These are phyloP conservation scores for Corythoichthys haematopterus DNA, from an alignment of 2,113 vertebrate genomes.

Conservation along the genomic window DNA sequence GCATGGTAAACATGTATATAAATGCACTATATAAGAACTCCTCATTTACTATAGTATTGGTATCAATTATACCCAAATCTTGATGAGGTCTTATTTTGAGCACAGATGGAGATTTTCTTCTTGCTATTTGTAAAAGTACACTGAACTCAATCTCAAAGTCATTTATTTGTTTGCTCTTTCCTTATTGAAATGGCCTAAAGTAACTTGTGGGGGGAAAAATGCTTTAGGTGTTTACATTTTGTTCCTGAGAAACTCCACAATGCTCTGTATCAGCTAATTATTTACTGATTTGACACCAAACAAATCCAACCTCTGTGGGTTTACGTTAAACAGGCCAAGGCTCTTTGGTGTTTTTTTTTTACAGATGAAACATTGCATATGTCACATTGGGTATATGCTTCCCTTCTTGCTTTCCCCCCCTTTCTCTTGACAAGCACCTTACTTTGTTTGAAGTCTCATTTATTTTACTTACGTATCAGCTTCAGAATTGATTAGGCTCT, in stretches of 20 bases:
- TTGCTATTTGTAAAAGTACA: background rate
- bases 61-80: background rate
- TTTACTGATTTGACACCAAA: conserved; percentile 67
- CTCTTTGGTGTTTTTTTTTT: conserved; percentile 39
- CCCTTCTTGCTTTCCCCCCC: conserved; percentile 51
- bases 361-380: conserved; percentile 55
- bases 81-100: background rate
- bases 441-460: conserved; percentile 72
- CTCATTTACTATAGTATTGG: no score
- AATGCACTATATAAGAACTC: no score
- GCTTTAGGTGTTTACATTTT: conserved; percentile 33
- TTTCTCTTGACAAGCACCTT: conserved; percentile 55
- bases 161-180: background rate
- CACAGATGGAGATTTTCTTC: background rate
- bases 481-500: conserved; percentile 68
- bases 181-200: background rate
- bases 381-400: conserved; percentile 51
- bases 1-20: no score
- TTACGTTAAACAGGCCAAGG: conserved; percentile 57
- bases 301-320: conserved; percentile 52
- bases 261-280: conserved; percentile 63
- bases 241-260: conserved; percentile 46
- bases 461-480: conserved; percentile 69
- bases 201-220: background rate
- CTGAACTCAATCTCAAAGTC: background rate